Conservation (phyloP, 2,888 invertebrate species). For the Pollenia amentaria region DNA sequence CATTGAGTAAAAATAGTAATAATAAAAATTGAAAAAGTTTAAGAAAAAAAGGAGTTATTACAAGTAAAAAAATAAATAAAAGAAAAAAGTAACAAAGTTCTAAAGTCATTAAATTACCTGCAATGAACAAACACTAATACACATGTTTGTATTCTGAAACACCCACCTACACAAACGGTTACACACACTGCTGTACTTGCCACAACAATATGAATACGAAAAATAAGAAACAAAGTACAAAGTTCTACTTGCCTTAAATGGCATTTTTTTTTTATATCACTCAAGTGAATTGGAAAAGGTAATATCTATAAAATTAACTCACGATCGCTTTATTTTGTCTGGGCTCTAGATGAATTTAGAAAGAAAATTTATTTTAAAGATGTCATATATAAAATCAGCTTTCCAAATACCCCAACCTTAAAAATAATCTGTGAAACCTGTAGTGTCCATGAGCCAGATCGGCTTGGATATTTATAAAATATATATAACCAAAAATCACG, state of each 20-base stretch:
- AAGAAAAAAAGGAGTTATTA: slow-evolving; percentile 6
- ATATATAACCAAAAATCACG: too few species aligned
- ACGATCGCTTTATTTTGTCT: too few species aligned
- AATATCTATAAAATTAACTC: too few species aligned
- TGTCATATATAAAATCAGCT: too few species aligned
- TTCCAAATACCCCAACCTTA: too few species aligned
- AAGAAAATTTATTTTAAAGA: too few species aligned
- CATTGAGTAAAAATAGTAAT: not conserved
- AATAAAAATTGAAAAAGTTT: slow-evolving; percentile 5
- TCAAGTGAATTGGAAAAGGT: too few species aligned
- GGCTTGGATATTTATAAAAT: too few species aligned
- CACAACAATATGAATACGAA: slow-evolving; percentile 15
- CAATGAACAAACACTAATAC: slow-evolving; percentile 20
- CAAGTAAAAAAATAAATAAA: not conserved
- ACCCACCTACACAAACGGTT: not conserved
- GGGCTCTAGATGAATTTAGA: too few species aligned
- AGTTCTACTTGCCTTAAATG: slow-evolving; percentile 38
- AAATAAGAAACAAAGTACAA: slow-evolving; percentile 31
- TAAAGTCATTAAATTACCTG: slow-evolving; percentile 73
- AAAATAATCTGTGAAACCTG: too few species aligned
- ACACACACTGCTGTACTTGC: not conserved
- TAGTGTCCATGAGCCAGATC: too few species aligned
- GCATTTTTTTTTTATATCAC: slow-evolving; percentile 26
- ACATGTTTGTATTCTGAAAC: not conserved
- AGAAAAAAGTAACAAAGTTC: slow-evolving; percentile 59